Evolutionary conservation across 2,888 invertebrate species (phyloP).

Genomic region (Cloeon dipterum): DNA sequence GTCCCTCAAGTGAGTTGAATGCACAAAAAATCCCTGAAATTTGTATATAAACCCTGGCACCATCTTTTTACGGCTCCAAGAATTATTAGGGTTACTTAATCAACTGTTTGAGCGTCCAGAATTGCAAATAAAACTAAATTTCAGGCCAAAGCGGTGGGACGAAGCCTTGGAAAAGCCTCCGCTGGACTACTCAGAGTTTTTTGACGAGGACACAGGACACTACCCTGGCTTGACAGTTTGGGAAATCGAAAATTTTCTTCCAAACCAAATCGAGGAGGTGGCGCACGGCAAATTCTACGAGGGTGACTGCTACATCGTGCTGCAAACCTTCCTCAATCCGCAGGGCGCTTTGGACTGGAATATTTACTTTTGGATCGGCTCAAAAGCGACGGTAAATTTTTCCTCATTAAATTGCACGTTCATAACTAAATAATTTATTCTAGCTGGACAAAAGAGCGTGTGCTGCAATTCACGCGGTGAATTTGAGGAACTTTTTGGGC

Average conservation of each 20-base stretch:
- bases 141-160: conserved; percentile 86
- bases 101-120: neutral
- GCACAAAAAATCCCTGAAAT: too few relatives aligned
- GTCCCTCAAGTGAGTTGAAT: conserved; percentile 45
- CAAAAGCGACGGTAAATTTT: conserved; percentile 65
- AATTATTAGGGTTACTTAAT: neutral
- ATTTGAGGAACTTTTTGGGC: conserved; percentile 84
- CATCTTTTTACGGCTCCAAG: conserved; percentile 2
- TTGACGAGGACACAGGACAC: conserved; percentile 87
- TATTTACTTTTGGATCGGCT: conserved; percentile 99
- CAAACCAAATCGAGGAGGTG: conserved; percentile 80
- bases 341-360: conserved; percentile 73
- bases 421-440: conserved; percentile 2
- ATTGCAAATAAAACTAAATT: neutral
- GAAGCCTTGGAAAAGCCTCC: conserved; percentile 87
- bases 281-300: conserved; percentile 97
- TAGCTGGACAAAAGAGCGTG: conserved; percentile 86
- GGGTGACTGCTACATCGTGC: conserved; percentile 93
- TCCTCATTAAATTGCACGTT: too few relatives aligned
- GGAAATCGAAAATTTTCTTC: conserved; percentile 99
- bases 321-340: conserved; percentile 71
- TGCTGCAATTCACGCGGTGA: conserved; percentile 96
- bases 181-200: conserved; percentile 90
- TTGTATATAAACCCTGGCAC: too few relatives aligned
- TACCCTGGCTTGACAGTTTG: conserved; percentile 80